Evolutionary conservation across 1,140 invertebrate genomes (phyloP).

Genomic region (Leptestheria dahalacensis): DNA sequence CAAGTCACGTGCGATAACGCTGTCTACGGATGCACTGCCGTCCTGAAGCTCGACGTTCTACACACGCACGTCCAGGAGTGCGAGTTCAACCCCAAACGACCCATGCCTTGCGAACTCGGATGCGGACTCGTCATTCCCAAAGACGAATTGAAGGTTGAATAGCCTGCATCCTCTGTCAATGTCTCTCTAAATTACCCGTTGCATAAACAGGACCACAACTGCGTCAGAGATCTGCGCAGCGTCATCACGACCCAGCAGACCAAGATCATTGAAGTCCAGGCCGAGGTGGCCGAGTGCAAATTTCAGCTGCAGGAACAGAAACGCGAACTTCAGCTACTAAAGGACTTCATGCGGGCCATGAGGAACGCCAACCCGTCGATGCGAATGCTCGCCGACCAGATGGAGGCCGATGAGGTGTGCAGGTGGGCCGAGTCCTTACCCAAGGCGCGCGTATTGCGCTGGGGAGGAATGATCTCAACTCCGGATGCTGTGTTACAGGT

Average conservation of each 20-base stretch:
- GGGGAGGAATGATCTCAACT: constrained; percentile 95
- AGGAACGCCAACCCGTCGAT: constrained; percentile 74
- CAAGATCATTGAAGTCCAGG: constrained; percentile 67
- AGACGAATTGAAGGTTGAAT: constrained; percentile 74
- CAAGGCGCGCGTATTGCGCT: constrained; percentile 74
- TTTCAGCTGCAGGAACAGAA: constrained; percentile 76
- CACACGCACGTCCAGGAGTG: constrained; percentile 74
- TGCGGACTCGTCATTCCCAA: constrained; percentile 87
- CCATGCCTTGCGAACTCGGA: constrained; percentile 78
- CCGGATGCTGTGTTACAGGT: constrained; percentile 85
- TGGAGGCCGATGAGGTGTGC: constrained; percentile 84
- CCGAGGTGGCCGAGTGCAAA: constrained; percentile 68
- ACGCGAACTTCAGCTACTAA: constrained; percentile 67
- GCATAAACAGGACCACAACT: constrained; percentile 66
- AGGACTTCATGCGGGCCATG: constrained; percentile 85
- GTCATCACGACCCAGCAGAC: constrained; percentile 73
- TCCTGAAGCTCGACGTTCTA: constrained; percentile 74
- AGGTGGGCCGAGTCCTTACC: constrained; percentile 74
- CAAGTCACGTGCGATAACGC: constrained; percentile 82
- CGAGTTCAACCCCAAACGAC: constrained; percentile 85
- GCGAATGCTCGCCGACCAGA: constrained; percentile 72
- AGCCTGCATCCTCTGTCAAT: too few relatives aligned
- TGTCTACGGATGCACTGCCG: constrained; percentile 61
- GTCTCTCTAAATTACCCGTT: too few relatives aligned
- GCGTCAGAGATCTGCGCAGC: constrained; percentile 67